Conservation (phyloP, 2,113 vertebrate species). For the Engystomops pustulosus region DNA sequence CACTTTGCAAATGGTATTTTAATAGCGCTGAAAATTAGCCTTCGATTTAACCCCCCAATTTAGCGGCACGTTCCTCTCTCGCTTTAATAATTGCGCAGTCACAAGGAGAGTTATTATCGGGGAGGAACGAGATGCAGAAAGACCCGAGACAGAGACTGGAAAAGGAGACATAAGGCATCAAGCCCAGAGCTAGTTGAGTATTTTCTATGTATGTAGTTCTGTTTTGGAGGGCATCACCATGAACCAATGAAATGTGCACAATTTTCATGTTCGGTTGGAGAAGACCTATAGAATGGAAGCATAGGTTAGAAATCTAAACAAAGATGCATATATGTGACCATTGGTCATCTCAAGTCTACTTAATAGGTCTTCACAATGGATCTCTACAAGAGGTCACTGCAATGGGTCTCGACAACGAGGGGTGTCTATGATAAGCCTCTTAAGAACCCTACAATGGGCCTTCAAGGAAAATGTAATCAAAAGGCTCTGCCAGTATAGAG, state of each 20-base stretch:
- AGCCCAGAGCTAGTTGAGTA: neutral
- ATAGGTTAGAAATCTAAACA: neutral
- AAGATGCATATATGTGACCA: neutral
- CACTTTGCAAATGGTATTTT: slow-evolving; percentile 55
- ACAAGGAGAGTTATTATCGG: neutral
- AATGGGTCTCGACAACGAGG: neutral
- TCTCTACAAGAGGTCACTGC: neutral
- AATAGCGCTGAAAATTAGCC: slow-evolving; percentile 40
- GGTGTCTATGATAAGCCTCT: no score
- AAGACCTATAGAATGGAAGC: neutral
- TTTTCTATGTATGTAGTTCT: no score
- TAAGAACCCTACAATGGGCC: no score
- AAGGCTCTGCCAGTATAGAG: no score
- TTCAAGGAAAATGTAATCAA: no score
- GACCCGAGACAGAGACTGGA: no score
- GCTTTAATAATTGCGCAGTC: neutral
- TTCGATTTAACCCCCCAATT: slow-evolving; percentile 43
- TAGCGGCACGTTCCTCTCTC: neutral
- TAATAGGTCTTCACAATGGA: neutral
- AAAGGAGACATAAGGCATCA: neutral
- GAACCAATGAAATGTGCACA: no score
- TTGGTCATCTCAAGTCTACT: neutral
- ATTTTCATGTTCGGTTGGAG: neutral
- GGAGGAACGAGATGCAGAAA: neutral
- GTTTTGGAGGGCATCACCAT: no score